Evolutionary conservation across 2,113 vertebrate genomes (phyloP).

Genomic region (Oreotrochilus melanogaster): DNA sequence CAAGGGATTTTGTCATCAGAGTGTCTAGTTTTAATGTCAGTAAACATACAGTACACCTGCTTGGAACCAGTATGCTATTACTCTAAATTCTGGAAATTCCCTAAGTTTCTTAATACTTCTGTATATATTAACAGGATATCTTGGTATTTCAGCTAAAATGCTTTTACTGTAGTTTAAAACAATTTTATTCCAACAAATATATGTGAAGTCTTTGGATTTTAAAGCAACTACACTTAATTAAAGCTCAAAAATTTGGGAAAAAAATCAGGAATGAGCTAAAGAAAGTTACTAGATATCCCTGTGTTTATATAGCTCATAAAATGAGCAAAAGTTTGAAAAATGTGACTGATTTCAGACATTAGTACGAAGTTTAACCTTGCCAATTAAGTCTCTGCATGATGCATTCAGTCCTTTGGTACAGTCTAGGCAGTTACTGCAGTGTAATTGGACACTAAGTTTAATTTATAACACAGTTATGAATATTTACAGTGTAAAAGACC

Average conservation of each 20-base stretch:
- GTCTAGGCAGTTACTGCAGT: neutral
- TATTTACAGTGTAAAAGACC: neutral
- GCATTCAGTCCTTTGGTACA: neutral
- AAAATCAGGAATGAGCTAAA: neutral
- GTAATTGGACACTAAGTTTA: neutral
- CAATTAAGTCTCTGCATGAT: neutral
- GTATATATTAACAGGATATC: neutral
- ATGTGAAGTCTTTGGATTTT: neutral
- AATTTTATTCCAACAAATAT: neutral
- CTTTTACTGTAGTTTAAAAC: neutral
- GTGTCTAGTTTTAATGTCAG: neutral
- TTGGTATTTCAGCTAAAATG: neutral
- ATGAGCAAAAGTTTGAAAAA: neutral
- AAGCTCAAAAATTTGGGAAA: neutral
- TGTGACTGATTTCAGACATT: neutral
- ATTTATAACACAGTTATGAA: neutral
- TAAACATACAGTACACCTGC: neutral
- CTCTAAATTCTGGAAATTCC: neutral
- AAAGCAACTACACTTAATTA: neutral
- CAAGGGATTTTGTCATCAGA: neutral
- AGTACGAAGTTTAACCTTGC: neutral
- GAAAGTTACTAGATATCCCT: neutral
- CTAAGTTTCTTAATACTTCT: neutral
- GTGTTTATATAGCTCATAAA: neutral
- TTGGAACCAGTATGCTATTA: neutral